phyloP scores from a whole-genome alignment of 2,888 invertebrate genomes.

The Limnephilus lunatus region DNA sequence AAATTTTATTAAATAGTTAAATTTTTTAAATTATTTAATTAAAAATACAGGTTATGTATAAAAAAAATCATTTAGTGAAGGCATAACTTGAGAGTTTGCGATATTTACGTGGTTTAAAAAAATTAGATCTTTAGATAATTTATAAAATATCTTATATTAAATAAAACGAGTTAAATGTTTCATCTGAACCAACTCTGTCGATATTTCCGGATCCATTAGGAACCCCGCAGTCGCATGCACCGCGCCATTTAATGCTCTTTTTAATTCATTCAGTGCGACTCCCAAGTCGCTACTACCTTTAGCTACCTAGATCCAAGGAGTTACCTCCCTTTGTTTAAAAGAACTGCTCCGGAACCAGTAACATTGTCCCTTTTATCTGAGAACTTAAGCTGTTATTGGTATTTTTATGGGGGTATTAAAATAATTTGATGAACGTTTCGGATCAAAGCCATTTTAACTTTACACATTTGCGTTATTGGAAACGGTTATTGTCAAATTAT shows the following conservation, averaged over 20 bases:
- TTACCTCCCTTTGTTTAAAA: constrained; percentile 33
- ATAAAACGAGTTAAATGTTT: background rate
- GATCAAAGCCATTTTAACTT: constrained; percentile 17
- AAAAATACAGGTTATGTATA: too few species aligned
- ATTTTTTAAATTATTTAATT: too few species aligned
- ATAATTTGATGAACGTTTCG: background rate
- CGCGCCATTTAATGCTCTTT: constrained; percentile 38
- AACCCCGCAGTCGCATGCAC: constrained; percentile 8
- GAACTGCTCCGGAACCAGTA: background rate
- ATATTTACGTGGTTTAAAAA: background rate
- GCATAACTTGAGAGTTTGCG: background rate
- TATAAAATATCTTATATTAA: background rate
- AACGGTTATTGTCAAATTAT: constrained; percentile 22
- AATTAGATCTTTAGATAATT: too few species aligned
- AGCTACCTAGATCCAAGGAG: background rate
- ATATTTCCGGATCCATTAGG: constrained; percentile 33
- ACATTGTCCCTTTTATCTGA: constrained; percentile 21
- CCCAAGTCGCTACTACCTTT: constrained; percentile 12
- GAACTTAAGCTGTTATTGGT: constrained; percentile 30
- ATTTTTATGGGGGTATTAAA: constrained; percentile 30
- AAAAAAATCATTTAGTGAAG: too few species aligned
- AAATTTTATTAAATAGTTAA: too few species aligned
- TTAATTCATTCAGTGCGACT: constrained; percentile 46
- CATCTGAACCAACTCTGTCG: constrained; percentile 11
- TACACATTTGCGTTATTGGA: constrained; percentile 17